phyloP scores from a whole-genome alignment of 1,140 invertebrate genomes.

The Apis mellifera region DNA sequence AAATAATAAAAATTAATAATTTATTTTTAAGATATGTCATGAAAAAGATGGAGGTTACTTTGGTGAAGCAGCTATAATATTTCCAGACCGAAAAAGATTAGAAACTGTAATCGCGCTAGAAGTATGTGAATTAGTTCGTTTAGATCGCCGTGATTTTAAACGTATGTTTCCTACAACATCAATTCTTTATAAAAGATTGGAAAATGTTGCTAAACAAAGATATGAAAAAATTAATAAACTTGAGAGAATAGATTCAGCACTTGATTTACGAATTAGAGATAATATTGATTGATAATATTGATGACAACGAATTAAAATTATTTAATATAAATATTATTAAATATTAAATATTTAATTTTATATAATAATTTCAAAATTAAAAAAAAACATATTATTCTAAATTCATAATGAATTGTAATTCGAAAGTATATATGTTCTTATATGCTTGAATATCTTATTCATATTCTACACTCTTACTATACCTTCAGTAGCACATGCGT shows the following conservation, averaged over 20 bases:
- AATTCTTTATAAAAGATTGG: conserved; percentile 56
- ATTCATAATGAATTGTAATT: not conserved
- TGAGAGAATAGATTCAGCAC: not conserved
- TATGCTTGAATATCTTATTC: not conserved
- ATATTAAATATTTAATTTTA: not conserved
- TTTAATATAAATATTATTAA: no score
- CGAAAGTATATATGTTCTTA: not conserved
- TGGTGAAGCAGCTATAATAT: conserved; percentile 76
- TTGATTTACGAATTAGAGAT: not conserved
- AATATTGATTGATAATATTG: not conserved
- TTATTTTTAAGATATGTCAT: conserved; percentile 76
- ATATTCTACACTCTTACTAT: no score
- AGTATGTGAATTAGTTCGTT: conserved; percentile 70
- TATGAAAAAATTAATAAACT: conserved; percentile 31
- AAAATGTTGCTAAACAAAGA: conserved; percentile 35
- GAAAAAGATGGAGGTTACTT: conserved; percentile 80
- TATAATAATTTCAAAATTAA: no score
- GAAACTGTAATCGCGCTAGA: conserved; percentile 72
- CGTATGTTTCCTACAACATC: conserved; percentile 54
- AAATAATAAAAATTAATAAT: not conserved
- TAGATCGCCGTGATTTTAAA: conserved; percentile 70
- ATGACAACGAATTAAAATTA: not conserved
- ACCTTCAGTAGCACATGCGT: not conserved
- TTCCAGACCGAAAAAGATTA: conserved; percentile 57
- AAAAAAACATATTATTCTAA: not conserved